These are phyloP conservation scores for Centroberyx gerrardi DNA, from an alignment of 2,797 vertebrate genomes.

Conservation along the genomic window DNA sequence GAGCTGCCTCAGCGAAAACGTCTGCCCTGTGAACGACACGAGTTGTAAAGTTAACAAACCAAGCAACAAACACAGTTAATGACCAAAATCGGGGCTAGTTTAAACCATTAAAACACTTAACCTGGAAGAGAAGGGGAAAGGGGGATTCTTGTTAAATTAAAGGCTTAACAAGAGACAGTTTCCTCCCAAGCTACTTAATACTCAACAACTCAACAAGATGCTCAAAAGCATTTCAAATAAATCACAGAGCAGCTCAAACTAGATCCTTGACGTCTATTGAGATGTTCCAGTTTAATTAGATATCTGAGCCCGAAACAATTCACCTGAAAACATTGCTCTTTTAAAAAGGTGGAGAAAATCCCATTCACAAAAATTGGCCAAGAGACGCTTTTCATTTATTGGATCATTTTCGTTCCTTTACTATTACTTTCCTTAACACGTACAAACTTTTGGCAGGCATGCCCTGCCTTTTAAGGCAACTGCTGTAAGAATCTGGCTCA, in stretches of 20 bases:
- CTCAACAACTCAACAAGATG: slow-evolving; percentile 37
- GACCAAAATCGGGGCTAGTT: slow-evolving; percentile 47
- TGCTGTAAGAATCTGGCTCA: too few species aligned
- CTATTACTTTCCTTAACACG: too few species aligned
- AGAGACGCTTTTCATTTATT: too few species aligned
- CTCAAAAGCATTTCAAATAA: slow-evolving; percentile 19
- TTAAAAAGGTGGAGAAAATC: too few species aligned
- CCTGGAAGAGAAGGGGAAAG: slow-evolving; percentile 26
- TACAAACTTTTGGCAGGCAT: too few species aligned
- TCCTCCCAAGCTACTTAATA: slow-evolving; percentile 54
- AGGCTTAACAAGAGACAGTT: slow-evolving; percentile 38
- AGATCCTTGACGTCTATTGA: background rate
- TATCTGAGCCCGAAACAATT: background rate
- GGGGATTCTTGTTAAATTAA: slow-evolving; percentile 46
- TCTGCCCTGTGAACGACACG: slow-evolving; percentile 90
- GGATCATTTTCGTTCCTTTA: too few species aligned
- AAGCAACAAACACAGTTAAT: slow-evolving; percentile 68
- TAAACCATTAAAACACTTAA: slow-evolving; percentile 51
- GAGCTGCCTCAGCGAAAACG: slow-evolving; percentile 98
- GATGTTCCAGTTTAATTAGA: slow-evolving; percentile 5
- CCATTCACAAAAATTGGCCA: too few species aligned
- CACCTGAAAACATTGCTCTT: background rate
- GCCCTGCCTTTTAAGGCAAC: too few species aligned
- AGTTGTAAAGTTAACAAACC: slow-evolving; percentile 81
- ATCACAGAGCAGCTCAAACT: slow-evolving; percentile 9